Conservation (phyloP, 2,888 invertebrate genomes). For the Oligia strigilis region DNA sequence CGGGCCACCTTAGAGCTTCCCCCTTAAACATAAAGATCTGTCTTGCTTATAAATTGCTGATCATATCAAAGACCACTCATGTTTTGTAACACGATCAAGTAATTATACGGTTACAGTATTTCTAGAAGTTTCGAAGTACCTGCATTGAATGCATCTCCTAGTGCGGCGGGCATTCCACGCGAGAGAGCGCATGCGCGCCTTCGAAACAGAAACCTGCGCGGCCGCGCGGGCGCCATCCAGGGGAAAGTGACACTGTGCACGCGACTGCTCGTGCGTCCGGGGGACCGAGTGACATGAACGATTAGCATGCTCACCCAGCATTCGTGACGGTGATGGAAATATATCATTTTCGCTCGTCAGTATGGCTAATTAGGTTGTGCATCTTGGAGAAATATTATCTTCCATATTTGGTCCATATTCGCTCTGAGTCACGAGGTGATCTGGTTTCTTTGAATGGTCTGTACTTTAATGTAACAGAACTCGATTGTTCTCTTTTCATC, state of each 20-base stretch:
- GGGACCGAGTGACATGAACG: conserved; percentile 72
- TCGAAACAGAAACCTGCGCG: conserved; percentile 83
- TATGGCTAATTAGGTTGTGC: conserved; percentile 24
- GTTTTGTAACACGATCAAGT: conserved; percentile 43
- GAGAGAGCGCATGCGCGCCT: conserved; percentile 83
- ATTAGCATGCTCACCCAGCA: conserved; percentile 76
- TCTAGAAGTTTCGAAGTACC: conserved; percentile 66
- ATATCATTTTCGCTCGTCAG: conserved; percentile 47
- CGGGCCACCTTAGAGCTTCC: too few relatives aligned
- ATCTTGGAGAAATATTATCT: conserved; percentile 29
- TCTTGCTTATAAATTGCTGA: conserved; percentile 8
- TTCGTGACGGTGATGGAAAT: conserved; percentile 52
- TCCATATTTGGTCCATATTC: conserved; percentile 22
- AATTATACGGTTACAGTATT: conserved; percentile 49
- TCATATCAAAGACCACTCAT: conserved; percentile 22
- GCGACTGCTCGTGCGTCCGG: conserved; percentile 80
- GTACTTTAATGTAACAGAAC: background rate
- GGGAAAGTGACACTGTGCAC: conserved; percentile 86
- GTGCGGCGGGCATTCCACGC: conserved; percentile 77
- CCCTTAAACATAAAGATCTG: background rate
- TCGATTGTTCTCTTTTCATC: background rate
- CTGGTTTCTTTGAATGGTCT: background rate
- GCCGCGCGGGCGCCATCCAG: conserved; percentile 72
- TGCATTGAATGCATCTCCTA: conserved; percentile 65
- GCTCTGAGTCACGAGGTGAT: background rate